phyloP scores from a whole-genome alignment of 2,888 invertebrate genomes.

The Choristoneura rosaceana region DNA sequence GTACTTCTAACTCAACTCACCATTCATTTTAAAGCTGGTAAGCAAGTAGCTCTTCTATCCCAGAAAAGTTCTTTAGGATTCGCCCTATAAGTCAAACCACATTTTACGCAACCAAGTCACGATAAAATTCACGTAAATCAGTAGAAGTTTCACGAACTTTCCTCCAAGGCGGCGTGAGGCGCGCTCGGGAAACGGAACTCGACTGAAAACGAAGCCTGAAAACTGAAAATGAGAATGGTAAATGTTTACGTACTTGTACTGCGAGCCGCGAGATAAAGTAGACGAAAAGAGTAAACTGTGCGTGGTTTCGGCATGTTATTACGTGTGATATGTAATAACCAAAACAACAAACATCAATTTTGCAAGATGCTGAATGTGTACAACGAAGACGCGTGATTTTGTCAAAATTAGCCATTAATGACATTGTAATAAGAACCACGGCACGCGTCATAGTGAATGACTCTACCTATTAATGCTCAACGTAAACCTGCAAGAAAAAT shows the following conservation, averaged over 20 bases:
- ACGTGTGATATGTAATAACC: too few species aligned
- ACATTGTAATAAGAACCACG: too few species aligned
- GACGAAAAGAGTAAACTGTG: constrained; percentile 11
- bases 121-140: neutral
- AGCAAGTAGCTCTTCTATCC: neutral
- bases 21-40: constrained; percentile 1
- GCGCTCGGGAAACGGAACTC: constrained; percentile 29
- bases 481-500: too few species aligned
- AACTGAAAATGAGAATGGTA: constrained; percentile 39
- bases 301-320: neutral
- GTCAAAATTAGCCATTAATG: too few species aligned
- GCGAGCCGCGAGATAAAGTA: constrained; percentile 24
- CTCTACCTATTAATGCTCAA: too few species aligned
- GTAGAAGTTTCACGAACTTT: constrained; percentile 26
- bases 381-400: too few species aligned
- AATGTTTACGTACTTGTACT: constrained; percentile 33
- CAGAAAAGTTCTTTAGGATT: neutral
- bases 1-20: neutral
- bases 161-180: constrained; percentile 12
- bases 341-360: too few species aligned
- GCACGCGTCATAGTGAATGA: too few species aligned
- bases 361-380: too few species aligned
- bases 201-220: constrained; percentile 41
- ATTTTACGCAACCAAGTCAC: neutral
- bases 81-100: neutral